phyloP scores from a whole-genome alignment of 2,797 vertebrate species.

The Premnoplex brunnescens region DNA sequence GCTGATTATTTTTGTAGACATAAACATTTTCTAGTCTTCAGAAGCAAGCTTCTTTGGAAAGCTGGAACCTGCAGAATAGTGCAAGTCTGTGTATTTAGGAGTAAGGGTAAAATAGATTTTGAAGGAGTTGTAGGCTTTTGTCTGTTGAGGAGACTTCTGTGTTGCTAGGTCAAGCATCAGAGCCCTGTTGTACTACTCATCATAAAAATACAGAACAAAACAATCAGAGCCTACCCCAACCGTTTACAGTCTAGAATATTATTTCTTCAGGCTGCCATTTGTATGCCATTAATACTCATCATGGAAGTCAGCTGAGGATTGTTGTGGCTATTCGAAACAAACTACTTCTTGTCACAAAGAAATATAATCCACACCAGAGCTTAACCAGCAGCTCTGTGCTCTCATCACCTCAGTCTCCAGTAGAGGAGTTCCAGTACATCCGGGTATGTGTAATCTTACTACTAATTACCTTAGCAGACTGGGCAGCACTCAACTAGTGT shows the following conservation, averaged over 20 bases:
- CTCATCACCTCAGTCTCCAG: conserved; percentile 82
- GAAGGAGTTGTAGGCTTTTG: neutral
- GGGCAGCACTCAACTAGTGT: neutral
- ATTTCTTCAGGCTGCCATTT: conserved; percentile 90
- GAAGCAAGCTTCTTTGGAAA: neutral
- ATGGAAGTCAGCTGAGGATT: conserved; percentile 89
- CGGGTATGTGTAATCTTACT: conserved; percentile 75
- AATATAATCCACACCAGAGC: conserved; percentile 76
- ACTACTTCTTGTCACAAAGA: conserved; percentile 94
- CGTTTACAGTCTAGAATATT: neutral
- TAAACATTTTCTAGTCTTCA: neutral
- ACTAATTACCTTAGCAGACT: neutral
- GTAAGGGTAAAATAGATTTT: neutral
- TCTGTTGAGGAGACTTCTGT: neutral
- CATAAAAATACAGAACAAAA: neutral
- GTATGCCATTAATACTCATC: conserved; percentile 97
- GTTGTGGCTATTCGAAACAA: conserved; percentile 96
- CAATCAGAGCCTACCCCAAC: neutral
- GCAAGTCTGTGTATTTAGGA: neutral
- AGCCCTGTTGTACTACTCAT: neutral
- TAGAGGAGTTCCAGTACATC: conserved; percentile 98
- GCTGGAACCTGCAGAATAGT: neutral
- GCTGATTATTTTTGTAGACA: neutral
- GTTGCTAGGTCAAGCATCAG: neutral
- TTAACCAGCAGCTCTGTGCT: conserved; percentile 66